These are phyloP conservation scores for Thereva unica DNA, from an alignment of 2,888 invertebrate species.

Conservation along the genomic window DNA sequence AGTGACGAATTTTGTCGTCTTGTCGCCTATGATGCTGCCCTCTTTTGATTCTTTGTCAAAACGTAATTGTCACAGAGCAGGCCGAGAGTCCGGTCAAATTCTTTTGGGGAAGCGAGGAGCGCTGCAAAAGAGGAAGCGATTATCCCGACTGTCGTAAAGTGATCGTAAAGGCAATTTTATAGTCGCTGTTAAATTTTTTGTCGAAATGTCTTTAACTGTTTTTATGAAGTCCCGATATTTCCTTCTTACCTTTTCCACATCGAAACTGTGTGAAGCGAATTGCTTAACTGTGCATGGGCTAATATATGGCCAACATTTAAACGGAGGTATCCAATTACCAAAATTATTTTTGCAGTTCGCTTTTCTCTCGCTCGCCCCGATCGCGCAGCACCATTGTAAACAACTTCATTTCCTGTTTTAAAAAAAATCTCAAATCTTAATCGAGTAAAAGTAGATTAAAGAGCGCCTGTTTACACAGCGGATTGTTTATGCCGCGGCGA, in stretches of 20 bases:
- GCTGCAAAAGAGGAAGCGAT: conserved; percentile 19
- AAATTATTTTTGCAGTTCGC: neutral
- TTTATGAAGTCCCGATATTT: conserved; percentile 33
- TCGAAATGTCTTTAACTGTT: conserved; percentile 31
- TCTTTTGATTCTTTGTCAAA: neutral
- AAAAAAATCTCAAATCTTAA: too few relatives aligned
- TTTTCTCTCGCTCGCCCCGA: too few relatives aligned
- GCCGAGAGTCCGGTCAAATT: conserved; percentile 19
- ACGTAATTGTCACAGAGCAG: conserved; percentile 10
- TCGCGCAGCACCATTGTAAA: too few relatives aligned
- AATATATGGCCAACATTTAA: conserved; percentile 16
- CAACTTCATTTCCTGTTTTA: too few relatives aligned
- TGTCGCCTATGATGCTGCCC: too few relatives aligned
- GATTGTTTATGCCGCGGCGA: too few relatives aligned
- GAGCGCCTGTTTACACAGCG: too few relatives aligned
- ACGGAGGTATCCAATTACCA: conserved; percentile 21
- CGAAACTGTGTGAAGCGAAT: conserved; percentile 17
- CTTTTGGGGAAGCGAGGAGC: neutral
- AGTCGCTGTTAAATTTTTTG: conserved; percentile 29
- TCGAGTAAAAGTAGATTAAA: too few relatives aligned
- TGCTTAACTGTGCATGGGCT: conserved; percentile 25
- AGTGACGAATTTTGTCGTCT: too few relatives aligned
- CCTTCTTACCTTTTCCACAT: conserved; percentile 17
- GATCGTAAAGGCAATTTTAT: conserved; percentile 32
- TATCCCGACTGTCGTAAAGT: conserved; percentile 31